A percentile compares a stretch with the other conserved stretches of the same genome.
Conservation (phyloP, 2,113 vertebrate species). For the Muscicapa adusta region DNA sequence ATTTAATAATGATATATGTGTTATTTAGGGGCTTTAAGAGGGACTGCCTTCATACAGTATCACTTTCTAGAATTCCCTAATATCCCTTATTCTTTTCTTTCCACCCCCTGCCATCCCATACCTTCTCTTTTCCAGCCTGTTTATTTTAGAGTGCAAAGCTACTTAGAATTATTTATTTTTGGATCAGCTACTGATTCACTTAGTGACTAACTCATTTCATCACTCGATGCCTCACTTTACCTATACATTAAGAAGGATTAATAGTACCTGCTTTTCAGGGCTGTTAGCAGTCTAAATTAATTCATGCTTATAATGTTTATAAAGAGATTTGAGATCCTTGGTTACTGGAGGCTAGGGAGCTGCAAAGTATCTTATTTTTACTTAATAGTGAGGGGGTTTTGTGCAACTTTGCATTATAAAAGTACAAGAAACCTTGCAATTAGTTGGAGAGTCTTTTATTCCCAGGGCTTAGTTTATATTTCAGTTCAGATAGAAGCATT, state of each 20-base stretch:
- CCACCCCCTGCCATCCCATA: not conserved
- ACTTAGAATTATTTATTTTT: slow-evolving; percentile 60
- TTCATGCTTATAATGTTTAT: slow-evolving; percentile 46
- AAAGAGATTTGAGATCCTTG: slow-evolving; percentile 52
- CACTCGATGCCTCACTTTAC: slow-evolving; percentile 50
- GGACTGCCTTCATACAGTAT: not conserved
- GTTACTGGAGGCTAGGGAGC: slow-evolving; percentile 28
- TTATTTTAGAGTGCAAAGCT: slow-evolving; percentile 39
- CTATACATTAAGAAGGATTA: slow-evolving; percentile 63
- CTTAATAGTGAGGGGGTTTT: not conserved
- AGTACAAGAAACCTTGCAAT: slow-evolving; percentile 10
- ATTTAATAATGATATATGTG: not conserved
- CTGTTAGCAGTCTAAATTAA: slow-evolving; percentile 42
- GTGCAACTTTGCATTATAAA: not conserved
- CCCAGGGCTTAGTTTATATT: not conserved
- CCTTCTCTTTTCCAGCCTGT: slow-evolving; percentile 12
- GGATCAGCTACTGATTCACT: slow-evolving; percentile 60
- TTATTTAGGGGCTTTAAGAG: not conserved
- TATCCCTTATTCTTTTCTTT: not conserved
- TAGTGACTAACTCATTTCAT: slow-evolving; percentile 54
- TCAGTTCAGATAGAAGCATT: not conserved
- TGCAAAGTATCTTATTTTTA: slow-evolving; percentile 23
- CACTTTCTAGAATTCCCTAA: not conserved
- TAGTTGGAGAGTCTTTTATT: slow-evolving; percentile 8
- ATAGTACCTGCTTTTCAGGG: slow-evolving; percentile 44